Base-by-base conservation (phyloP, 1,140 invertebrate genomes). In the Frieseomelitta varia region DNA sequence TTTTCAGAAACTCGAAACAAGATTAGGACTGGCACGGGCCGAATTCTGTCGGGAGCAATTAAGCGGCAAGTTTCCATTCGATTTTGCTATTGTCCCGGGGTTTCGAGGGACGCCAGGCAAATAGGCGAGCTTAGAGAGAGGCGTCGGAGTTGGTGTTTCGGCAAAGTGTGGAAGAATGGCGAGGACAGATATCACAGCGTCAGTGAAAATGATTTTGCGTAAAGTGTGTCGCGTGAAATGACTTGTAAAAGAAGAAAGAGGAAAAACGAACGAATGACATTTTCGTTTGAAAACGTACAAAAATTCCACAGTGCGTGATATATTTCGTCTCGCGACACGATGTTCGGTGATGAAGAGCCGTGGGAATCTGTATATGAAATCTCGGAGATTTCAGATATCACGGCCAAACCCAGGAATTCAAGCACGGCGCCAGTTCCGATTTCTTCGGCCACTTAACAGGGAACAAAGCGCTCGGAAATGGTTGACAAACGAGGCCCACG, bases 1-100 rank as follows among this genome's bases (percentile, higher is more conserved):
- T 84, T 84, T 84, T 84, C 81, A 79, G 75, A 34, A 84, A 84
- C 81, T 78, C 75, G 81, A 79, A 79, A 84, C 81, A 34, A 68
- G 81, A 84, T 84, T 84, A 84, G 69, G 34, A 56, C 17, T 17
- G 14, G 34, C 19, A 14, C 21, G 51, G 61, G 53, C 19, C 47
- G 71, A 21, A 24, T 27, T 24, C 56, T 58, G 56, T 56, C 81
- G 65, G 65, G 47, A 53, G 75, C 81, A 84, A 84, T 84, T 84
- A 84, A 47, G 81, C 81, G 67, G 76, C 76, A 84, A 84, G 81
- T 84, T 84, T 71, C 65, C 53, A 84, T 84, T 84, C 81, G 75
- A 79, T 84, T 84, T 84, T 34, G 27, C 81, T 21, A 58, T 68
- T 79, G 63, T 61, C 21, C 76, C 10, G 3, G 19, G 14, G 61